These are phyloP conservation scores for Romanogobio albipinnatus DNA, from an alignment of 2,113 vertebrate genomes.

Conservation along the genomic window DNA sequence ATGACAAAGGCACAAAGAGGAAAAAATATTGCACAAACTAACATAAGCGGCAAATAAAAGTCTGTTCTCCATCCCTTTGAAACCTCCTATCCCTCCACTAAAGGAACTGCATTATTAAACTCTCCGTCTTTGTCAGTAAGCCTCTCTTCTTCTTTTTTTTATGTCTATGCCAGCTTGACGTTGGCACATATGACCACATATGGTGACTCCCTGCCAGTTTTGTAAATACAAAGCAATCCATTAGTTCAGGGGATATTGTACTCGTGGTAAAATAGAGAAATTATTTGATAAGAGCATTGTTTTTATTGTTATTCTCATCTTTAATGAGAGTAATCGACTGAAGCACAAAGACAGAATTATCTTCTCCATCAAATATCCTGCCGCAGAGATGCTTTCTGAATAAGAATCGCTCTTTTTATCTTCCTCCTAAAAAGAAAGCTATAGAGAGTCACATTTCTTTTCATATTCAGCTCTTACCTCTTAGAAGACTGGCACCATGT, in stretches of 20 bases:
- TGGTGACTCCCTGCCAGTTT: background rate
- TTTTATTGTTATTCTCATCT: slow-evolving; percentile 23
- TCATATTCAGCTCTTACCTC: slow-evolving; percentile 33
- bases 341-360: slow-evolving; percentile 25
- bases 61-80: slow-evolving; percentile 22
- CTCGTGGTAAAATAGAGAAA: slow-evolving; percentile 14
- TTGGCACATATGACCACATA: background rate
- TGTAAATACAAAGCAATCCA: slow-evolving; percentile 39
- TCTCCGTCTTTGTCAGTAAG: slow-evolving; percentile 15
- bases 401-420: background rate
- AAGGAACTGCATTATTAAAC: slow-evolving; percentile 37
- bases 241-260: slow-evolving; percentile 33
- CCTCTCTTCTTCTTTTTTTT: background rate
- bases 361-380: slow-evolving; percentile 43
- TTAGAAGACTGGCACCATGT: slow-evolving; percentile 33
- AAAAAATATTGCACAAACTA: slow-evolving; percentile 39
- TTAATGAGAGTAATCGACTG: slow-evolving; percentile 33
- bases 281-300: background rate
- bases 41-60: slow-evolving; percentile 25
- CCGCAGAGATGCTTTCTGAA: slow-evolving; percentile 18
- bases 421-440: slow-evolving; percentile 3
- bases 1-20: slow-evolving; percentile 27
- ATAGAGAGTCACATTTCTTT: slow-evolving; percentile 21
- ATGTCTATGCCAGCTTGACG: slow-evolving; percentile 14
- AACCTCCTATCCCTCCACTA: slow-evolving; percentile 21